phyloP scores from a whole-genome alignment of 2,888 invertebrate genomes.

The Leptopilina drosophilae region DNA sequence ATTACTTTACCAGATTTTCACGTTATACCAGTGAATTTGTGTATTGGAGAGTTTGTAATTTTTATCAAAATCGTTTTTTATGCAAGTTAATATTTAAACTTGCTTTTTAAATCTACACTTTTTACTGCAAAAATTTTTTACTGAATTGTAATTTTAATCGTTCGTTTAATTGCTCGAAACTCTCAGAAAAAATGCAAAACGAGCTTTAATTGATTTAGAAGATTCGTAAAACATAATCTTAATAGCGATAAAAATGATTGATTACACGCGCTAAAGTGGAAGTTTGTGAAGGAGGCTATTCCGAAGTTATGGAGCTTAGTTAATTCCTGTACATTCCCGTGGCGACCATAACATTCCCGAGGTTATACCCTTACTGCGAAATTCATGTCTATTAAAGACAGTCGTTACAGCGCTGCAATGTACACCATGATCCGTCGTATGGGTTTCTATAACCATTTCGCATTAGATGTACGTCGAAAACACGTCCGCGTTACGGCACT shows the following conservation, averaged over 20 bases:
- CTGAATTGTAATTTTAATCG: no score
- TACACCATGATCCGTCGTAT: conserved; percentile 43
- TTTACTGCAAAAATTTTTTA: no score
- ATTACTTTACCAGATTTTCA: no score
- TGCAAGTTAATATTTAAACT: no score
- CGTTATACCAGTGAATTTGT: no score
- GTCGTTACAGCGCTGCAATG: conserved; percentile 49
- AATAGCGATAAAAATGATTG: neutral
- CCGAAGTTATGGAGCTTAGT: conserved; percentile 12
- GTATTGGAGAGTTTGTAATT: no score
- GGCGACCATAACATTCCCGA: conserved; percentile 43
- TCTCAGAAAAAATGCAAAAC: neutral
- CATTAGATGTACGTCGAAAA: conserved; percentile 40
- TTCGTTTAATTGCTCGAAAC: neutral
- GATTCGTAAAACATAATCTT: neutral
- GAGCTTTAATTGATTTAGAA: neutral
- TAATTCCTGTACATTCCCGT: neutral
- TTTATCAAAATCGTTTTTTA: no score
- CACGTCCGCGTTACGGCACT: conserved; percentile 32
- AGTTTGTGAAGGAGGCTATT: neutral
- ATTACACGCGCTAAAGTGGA: neutral
- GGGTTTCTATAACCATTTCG: conserved; percentile 37
- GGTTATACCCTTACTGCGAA: conserved; percentile 47
- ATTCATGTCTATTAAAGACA: conserved; percentile 59
- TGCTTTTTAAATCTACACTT: no score